Evolutionary conservation across 2,888 invertebrate species (phyloP), one percentile per base, ranked within the genome.

Genomic region (Megastigmus dorsalis): DNA sequence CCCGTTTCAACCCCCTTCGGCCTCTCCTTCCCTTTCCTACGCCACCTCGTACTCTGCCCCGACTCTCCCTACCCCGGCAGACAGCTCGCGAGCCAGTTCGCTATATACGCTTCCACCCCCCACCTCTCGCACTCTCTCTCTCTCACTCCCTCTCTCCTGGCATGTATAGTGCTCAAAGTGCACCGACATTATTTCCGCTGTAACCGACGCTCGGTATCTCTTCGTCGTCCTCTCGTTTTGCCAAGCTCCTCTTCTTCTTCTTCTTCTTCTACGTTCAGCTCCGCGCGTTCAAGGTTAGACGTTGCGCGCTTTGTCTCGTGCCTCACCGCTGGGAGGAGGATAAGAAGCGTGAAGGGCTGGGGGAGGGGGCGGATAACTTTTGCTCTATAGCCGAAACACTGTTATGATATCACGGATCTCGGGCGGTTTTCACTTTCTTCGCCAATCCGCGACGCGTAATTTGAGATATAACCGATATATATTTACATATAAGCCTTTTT

Each of bases 131-230:
- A 15, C 20, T 15, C 55, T 36, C 55, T 30, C 57, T 54, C 60
- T 26, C 50, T 26, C 20, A n/a, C 20, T 41, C 30, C 45, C 6
- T 43, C 57, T 38, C 18, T 59, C 54, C 59, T 70, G 70, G 50
- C 71, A 75, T 76, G 70, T 77, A n/a, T n/a, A 74, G 60, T 74
- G 67, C 79, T 81, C 78, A 80, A 81, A 82, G 81, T 83, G 82
- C 81, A 80, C 81, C 80, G 79, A 83, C 82, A 82, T 86, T 85
- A 84, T 82, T 85, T 84, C 83, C 82, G 80, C 80, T 81, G 80
- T 82, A 82, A 82, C 82, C 81, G 78, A 55, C 52, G 59, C 74
- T 28, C n/a, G n/a, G n/a, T n/a, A n/a, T n/a, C n/a, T n/a, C 50
- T 4, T 33, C 5, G 45, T n/a, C 26, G 10, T 4, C 20, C 68